These are phyloP conservation scores for Blomia tropicalis DNA, from an alignment of 2,888 invertebrate species.

Conservation along the genomic window DNA sequence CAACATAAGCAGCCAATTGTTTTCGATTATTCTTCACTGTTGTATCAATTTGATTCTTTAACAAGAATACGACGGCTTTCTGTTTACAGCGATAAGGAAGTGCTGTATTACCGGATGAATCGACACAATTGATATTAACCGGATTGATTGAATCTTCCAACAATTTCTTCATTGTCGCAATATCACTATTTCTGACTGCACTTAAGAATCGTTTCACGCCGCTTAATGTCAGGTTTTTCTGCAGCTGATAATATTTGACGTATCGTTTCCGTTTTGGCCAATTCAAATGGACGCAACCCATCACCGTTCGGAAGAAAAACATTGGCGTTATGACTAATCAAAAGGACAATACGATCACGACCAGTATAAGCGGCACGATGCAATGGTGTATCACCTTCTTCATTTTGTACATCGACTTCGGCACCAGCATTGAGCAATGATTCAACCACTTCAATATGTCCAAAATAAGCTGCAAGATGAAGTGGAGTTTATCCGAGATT, in stretches of 20 bases:
- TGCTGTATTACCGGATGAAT: constrained; percentile 49
- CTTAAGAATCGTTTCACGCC: constrained; percentile 44
- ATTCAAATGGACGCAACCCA: constrained; percentile 45
- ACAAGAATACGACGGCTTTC: constrained; percentile 46
- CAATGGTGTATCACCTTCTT: constrained; percentile 48
- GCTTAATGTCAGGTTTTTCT: constrained; percentile 44
- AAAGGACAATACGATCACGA: constrained; percentile 46
- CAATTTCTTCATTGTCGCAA: constrained; percentile 41
- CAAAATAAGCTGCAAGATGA: constrained; percentile 52
- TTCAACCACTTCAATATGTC: constrained; percentile 46
- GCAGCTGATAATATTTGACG: constrained; percentile 43
- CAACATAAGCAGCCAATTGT: constrained; percentile 47
- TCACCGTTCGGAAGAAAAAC: constrained; percentile 49
- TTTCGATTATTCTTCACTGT: constrained; percentile 46
- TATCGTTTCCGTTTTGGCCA: constrained; percentile 44
- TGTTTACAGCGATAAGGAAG: constrained; percentile 49
- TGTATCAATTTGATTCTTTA: constrained; percentile 51
- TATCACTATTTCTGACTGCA: constrained; percentile 46
- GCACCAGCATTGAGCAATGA: constrained; percentile 42
- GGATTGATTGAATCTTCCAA: constrained; percentile 38
- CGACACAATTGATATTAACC: constrained; percentile 49
- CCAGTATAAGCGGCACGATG: constrained; percentile 54
- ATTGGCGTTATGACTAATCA: constrained; percentile 48
- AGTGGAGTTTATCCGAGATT: constrained; percentile 53
- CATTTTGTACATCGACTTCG: constrained; percentile 47